A percentile compares a stretch with the other conserved stretches of the same genome.
phyloP scores from a whole-genome alignment of 2,797 vertebrate species.

The Pipistrellus pygmaeus region DNA sequence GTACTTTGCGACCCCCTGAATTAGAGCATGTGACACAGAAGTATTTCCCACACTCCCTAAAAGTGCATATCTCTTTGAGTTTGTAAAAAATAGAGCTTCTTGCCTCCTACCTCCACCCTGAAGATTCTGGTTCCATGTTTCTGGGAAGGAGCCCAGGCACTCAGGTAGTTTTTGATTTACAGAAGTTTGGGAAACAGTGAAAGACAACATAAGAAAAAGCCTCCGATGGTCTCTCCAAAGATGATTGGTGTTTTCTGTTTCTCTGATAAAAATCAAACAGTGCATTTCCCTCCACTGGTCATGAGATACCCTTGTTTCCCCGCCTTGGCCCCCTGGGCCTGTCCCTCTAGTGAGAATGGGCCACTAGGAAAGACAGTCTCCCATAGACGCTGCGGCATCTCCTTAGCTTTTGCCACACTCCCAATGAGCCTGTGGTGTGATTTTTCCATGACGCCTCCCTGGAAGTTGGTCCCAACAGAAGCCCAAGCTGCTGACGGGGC shows the following conservation, averaged over 20 bases:
- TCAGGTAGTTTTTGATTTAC: background rate
- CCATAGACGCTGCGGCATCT: fast-evolving
- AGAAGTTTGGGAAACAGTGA: background rate
- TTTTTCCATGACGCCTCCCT: fast-evolving
- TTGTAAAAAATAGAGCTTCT: background rate
- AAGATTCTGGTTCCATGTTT: background rate
- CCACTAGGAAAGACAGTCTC: background rate
- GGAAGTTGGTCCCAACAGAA: background rate
- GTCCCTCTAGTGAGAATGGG: background rate
- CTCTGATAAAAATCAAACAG: background rate
- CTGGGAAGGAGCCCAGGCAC: background rate
- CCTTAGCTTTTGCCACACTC: background rate
- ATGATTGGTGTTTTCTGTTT: background rate
- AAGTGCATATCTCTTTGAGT: background rate
- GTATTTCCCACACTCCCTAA: background rate
- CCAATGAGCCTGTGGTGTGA: too few species aligned
- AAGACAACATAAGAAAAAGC: background rate
- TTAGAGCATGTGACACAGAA: background rate
- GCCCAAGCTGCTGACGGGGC: background rate
- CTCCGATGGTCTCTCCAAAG: slow-evolving; percentile 7
- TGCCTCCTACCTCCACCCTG: background rate
- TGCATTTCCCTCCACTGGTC: background rate
- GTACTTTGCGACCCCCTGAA: background rate
- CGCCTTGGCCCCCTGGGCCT: background rate
- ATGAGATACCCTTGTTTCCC: background rate